phyloP scores from a whole-genome alignment of 2,797 vertebrate genomes.

The Saxicola maurus region DNA sequence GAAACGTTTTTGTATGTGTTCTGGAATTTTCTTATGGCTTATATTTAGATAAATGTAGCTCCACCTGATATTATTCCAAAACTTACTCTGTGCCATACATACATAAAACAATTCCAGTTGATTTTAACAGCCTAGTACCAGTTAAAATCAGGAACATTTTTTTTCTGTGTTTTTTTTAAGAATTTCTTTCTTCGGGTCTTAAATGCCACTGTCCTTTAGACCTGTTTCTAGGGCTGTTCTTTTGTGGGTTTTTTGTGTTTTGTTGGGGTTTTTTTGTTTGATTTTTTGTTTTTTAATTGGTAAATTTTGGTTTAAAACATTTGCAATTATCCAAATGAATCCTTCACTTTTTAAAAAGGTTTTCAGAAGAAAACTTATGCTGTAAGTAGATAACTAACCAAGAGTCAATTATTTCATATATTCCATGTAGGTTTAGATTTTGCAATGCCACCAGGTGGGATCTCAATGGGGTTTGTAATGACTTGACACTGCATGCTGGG shows the following conservation, averaged over 20 bases:
- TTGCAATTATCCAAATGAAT: not conserved
- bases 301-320: not conserved
- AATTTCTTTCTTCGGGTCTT: not conserved
- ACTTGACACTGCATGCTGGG: not conserved
- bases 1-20: not conserved
- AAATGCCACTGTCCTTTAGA: not conserved
- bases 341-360: not conserved
- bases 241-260: too few species aligned
- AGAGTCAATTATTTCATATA: slow-evolving; percentile 56
- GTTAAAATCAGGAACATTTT: not conserved
- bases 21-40: not conserved
- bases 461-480: slow-evolving; percentile 53
- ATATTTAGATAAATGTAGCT: too few species aligned
- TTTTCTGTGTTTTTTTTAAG: not conserved
- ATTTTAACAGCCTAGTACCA: not conserved
- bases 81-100: not conserved
- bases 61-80: too few species aligned
- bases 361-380: slow-evolving; percentile 19
- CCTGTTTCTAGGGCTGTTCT: not conserved
- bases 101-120: not conserved
- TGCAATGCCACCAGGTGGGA: slow-evolving; percentile 20
- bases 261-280: too few species aligned
- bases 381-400: slow-evolving; percentile 30
- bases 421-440: slow-evolving; percentile 27
- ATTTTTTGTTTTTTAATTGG: not conserved